phyloP scores from a whole-genome alignment of 2,888 invertebrate species.

The Cosmia trapezina region DNA sequence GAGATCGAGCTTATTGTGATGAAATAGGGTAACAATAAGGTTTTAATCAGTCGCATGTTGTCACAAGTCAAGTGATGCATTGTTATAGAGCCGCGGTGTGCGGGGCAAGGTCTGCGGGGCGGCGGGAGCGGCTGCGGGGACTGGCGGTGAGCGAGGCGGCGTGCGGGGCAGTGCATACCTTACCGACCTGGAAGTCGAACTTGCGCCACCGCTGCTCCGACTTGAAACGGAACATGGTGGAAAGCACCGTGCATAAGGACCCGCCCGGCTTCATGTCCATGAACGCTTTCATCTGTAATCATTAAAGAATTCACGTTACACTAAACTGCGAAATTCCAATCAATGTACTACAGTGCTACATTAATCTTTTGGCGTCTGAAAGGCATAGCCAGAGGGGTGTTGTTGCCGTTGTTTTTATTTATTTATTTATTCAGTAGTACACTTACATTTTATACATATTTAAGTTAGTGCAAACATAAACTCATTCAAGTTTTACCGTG shows the following conservation, averaged over 20 bases:
- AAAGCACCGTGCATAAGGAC: constrained; percentile 97
- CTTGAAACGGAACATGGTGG: constrained; percentile 98
- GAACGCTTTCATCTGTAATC: constrained; percentile 96
- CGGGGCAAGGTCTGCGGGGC: constrained; percentile 71
- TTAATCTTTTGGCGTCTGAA: too few relatives aligned
- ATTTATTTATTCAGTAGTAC: too few relatives aligned
- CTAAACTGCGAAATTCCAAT: background rate
- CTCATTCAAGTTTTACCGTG: too few relatives aligned
- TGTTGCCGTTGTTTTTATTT: background rate
- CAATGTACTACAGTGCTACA: background rate
- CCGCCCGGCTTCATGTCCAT: constrained; percentile 98
- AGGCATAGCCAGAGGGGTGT: background rate
- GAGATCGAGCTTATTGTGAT: background rate
- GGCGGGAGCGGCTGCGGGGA: constrained; percentile 59
- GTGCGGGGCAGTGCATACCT: constrained; percentile 91
- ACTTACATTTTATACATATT: too few relatives aligned
- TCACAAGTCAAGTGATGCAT: constrained; percentile 71
- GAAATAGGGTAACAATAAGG: background rate
- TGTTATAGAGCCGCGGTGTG: constrained; percentile 78
- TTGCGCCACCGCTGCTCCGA: constrained; percentile 98
- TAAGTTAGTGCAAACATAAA: too few relatives aligned
- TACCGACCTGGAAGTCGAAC: constrained; percentile 97
- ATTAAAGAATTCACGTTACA: background rate
- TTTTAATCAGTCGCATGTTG: constrained; percentile 62
- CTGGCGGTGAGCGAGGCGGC: constrained; percentile 82